phyloP scores from a whole-genome alignment of 2,888 invertebrate species.

The Zele albiditarsus region DNA sequence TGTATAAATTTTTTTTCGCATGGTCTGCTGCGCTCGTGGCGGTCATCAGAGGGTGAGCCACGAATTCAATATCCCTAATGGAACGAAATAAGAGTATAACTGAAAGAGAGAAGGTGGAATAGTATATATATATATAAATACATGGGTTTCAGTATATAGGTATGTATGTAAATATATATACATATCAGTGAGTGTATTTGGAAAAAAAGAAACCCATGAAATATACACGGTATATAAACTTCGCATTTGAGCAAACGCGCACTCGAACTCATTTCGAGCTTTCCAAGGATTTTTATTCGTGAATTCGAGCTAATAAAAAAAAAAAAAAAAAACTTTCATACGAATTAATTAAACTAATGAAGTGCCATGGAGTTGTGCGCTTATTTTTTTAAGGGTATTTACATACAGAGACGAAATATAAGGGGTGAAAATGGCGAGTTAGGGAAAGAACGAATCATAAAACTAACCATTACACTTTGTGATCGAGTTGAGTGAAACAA shows the following conservation, averaged over 20 bases:
- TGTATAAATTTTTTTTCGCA: conserved; percentile 20
- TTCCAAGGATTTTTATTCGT: conserved; percentile 30
- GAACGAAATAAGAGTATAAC: conserved; percentile 50
- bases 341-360: conserved; percentile 65
- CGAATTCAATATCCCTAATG: conserved; percentile 65
- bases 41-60: conserved; percentile 43
- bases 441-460: neutral
- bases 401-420: too few species aligned
- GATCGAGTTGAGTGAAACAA: neutral
- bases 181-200: conserved; percentile 8
- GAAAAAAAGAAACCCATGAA: conserved; percentile 24
- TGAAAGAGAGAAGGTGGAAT: conserved; percentile 41
- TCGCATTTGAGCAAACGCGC: conserved; percentile 2
- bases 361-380: conserved; percentile 46
- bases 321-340: conserved; percentile 49
- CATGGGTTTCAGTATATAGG: conserved; percentile 16
- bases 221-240: conserved; percentile 22
- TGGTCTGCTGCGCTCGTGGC: conserved; percentile 23
- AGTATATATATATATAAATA: conserved; percentile 26
- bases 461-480: neutral
- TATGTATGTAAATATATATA: conserved; percentile 19
- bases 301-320: conserved; percentile 30
- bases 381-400: conserved; percentile 31
- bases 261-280: conserved; percentile 44
- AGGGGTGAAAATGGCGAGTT: neutral